Evolutionary conservation across 2,888 invertebrate species (phyloP).

Genomic region (Chelonus formosanus): DNA sequence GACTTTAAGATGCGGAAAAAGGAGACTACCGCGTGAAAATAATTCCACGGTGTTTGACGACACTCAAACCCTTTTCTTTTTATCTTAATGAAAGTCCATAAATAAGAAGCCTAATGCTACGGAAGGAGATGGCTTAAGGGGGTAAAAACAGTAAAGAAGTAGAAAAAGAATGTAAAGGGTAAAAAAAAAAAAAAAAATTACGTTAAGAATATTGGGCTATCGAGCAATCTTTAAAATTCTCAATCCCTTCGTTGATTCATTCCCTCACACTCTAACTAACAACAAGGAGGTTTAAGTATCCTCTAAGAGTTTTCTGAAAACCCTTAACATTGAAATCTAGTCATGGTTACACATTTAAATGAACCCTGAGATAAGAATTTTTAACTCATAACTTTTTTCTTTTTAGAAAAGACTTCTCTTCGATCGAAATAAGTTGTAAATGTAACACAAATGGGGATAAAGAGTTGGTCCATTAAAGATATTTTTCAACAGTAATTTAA

Average conservation of each 20-base stretch:
- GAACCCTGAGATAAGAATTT: slow-evolving; percentile 29
- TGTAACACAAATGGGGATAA: slow-evolving; percentile 21
- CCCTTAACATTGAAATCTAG: slow-evolving; percentile 26
- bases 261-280: neutral
- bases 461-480: slow-evolving; percentile 42
- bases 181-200: slow-evolving; percentile 48
- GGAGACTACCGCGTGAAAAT: slow-evolving; percentile 55
- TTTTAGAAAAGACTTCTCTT: slow-evolving; percentile 14
- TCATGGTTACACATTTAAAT: slow-evolving; percentile 30
- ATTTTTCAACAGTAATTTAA: slow-evolving; percentile 43
- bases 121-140: slow-evolving; percentile 46
- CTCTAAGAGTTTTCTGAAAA: slow-evolving; percentile 9
- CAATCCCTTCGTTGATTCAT: slow-evolving; percentile 36
- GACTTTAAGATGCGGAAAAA: slow-evolving; percentile 32
- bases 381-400: slow-evolving; percentile 20
- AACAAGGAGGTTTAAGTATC: slow-evolving; percentile 12
- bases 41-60: slow-evolving; percentile 62
- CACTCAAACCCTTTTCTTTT: slow-evolving; percentile 47
- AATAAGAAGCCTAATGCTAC: slow-evolving; percentile 63
- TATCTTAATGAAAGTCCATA: slow-evolving; percentile 65
- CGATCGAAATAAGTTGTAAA: neutral
- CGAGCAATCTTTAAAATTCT: slow-evolving; percentile 41
- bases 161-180: slow-evolving; percentile 28
- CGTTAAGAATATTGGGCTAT: slow-evolving; percentile 41
- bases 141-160: slow-evolving; percentile 33